Evolutionary conservation across 2,888 invertebrate genomes (phyloP).

Genomic region (Parnassius mnemosyne): DNA sequence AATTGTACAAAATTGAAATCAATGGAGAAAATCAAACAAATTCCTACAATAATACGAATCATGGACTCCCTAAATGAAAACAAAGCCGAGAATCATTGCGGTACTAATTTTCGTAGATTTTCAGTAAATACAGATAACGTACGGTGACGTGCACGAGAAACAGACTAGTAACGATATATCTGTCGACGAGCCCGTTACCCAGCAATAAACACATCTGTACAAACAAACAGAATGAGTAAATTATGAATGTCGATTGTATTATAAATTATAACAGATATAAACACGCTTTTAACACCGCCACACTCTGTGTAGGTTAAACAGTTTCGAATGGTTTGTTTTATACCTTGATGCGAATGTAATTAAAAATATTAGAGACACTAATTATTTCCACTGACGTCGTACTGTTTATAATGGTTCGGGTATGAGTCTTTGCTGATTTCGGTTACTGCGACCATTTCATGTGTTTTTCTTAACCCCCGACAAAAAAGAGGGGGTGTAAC

Average conservation of each 20-base stretch:
- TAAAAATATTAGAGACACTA: too few species aligned
- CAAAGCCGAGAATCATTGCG: slow-evolving; percentile 62
- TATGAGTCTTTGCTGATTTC: too few species aligned
- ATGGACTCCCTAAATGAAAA: slow-evolving; percentile 37
- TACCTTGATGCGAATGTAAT: too few species aligned
- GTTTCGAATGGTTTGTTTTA: background rate
- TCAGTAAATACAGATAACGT: slow-evolving; percentile 61
- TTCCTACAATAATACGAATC: background rate
- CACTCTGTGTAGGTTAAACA: background rate
- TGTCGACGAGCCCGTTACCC: slow-evolving; percentile 47
- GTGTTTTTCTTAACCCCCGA: too few species aligned
- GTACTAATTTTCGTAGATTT: slow-evolving; percentile 48
- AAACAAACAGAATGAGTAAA: slow-evolving; percentile 49
- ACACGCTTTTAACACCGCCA: slow-evolving; percentile 3
- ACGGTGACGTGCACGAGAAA: slow-evolving; percentile 62
- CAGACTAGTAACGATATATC: slow-evolving; percentile 54
- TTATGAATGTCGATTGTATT: slow-evolving; percentile 24
- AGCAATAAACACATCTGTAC: slow-evolving; percentile 48
- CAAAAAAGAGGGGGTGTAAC: too few species aligned
- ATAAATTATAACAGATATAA: slow-evolving; percentile 8
- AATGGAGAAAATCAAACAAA: too few species aligned
- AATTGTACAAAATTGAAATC: too few species aligned
- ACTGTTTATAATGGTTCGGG: too few species aligned
- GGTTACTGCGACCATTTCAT: too few species aligned
- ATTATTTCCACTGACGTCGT: too few species aligned